These are phyloP conservation scores for Elaphurus davidianus DNA, from an alignment of 2,113 vertebrate genomes.

Conservation along the genomic window DNA sequence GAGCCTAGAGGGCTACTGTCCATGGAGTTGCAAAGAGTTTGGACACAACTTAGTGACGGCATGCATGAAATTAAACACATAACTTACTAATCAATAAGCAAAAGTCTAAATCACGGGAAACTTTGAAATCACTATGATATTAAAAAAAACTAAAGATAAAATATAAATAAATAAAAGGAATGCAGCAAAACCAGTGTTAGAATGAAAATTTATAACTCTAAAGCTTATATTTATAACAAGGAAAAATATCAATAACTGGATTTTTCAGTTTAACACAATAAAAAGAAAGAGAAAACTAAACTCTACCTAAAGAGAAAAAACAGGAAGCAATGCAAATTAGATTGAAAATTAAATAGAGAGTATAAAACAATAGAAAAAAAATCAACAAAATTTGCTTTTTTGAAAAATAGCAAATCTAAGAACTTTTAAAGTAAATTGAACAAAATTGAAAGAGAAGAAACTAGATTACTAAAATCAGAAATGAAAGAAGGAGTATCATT, in stretches of 20 bases:
- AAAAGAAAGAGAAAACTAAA: neutral
- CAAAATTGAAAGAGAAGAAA: neutral
- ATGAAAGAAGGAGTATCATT: neutral
- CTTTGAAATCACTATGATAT: neutral
- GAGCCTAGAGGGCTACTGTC: neutral
- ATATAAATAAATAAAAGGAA: neutral
- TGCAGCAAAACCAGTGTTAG: neutral
- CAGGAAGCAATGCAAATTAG: neutral
- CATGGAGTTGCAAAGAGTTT: neutral
- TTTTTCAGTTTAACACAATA: neutral
- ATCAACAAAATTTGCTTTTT: neutral
- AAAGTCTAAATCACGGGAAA: neutral
- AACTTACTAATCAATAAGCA: neutral
- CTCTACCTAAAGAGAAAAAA: neutral
- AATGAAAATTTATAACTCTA: neutral
- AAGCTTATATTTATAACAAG: neutral
- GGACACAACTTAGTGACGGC: neutral
- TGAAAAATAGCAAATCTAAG: neutral
- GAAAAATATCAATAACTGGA: neutral
- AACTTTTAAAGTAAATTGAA: neutral
- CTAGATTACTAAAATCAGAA: neutral
- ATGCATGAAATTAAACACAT: neutral
- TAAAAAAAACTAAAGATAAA: neutral
- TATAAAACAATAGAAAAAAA: neutral
- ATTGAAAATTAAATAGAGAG: neutral